Evolutionary conservation across 2,888 invertebrate genomes (phyloP), one percentile per base, ranked within the genome.

Genomic region (Callinectes sapidus): DNA sequence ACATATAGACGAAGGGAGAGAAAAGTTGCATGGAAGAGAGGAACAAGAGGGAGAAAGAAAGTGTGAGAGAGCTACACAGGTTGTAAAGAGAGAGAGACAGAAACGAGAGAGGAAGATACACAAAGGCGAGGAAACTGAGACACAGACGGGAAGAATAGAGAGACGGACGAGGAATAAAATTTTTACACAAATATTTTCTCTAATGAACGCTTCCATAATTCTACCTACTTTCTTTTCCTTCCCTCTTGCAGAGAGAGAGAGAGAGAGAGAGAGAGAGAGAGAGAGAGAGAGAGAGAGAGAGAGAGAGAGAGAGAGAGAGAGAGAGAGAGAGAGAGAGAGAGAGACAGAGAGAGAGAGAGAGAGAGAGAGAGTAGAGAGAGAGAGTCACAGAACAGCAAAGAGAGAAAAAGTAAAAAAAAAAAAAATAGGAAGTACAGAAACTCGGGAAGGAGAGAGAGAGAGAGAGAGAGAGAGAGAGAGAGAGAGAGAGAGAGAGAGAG

Each of bases 321-420:
- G 81, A 81, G 32, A 81, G 81, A 35, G 35, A 81, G 81, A 81
- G 35, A 81, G 81, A 35, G 81, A 32, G 35, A 81, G 32, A 81
- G 81, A 35, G 81, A 81, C 28, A 81, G 81, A 81, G 81, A 81
- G 81, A 35, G 81, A 81, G 81, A 35, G 81, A 81, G 77, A 77
- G 32, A 35, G 14, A 81, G 13, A 81, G 16, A 81, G 35, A 32
- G 77, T n/a, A n/a, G n/a, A n/a, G 14, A 13, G 14, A 35, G 81
- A 3, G 16, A 35, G 81, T 14, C 14, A 81, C 14, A 18, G 81
- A 35, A n/a, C n/a, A 14, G n/a, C 14, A 16, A 6, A 18, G 81
- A 8, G 71, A 71, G 28, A 28, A 28, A 28, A 0, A 28, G 71
- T n/a, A n/a, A 35, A 35, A n/a, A 81, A 16, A 14, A 35, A 8